Evolutionary conservation across 2,113 vertebrate species (phyloP).

Genomic region (Chascanopsetta lugubris): DNA sequence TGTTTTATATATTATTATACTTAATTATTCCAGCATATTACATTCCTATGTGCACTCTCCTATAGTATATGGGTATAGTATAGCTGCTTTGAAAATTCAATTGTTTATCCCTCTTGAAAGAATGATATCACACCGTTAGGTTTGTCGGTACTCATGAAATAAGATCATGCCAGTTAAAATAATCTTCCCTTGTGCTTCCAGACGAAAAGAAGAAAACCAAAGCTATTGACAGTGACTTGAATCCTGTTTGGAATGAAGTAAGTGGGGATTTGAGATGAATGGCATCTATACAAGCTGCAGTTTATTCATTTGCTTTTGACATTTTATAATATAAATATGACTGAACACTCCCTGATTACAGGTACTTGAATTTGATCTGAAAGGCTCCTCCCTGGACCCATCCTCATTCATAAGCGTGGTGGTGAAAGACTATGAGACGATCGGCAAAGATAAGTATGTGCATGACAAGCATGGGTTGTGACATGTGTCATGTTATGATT

Average conservation of each 20-base stretch:
- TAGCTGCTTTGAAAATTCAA: too few species aligned
- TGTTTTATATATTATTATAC: not conserved
- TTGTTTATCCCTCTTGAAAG: too few species aligned
- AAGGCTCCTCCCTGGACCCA: conserved; percentile 85
- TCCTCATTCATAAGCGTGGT: conserved; percentile 87
- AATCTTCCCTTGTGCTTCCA: conserved; percentile 37
- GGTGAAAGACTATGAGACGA: conserved; percentile 96
- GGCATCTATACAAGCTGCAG: not conserved
- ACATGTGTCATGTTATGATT: not conserved
- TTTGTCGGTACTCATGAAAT: too few species aligned
- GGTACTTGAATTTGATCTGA: conserved; percentile 94
- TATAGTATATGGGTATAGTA: too few species aligned
- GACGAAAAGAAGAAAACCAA: conserved; percentile 98
- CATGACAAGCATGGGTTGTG: not conserved
- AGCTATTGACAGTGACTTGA: conserved; percentile 89
- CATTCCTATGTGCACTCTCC: too few species aligned
- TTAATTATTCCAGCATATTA: not conserved
- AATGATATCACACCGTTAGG: too few species aligned
- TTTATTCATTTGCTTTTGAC: too few species aligned
- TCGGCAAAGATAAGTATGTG: conserved; percentile 96
- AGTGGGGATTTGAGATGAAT: conserved; percentile 25
- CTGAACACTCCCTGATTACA: conserved; percentile 61
- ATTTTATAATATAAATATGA: not conserved
- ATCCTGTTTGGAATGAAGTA: conserved; percentile 97
- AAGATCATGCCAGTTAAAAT: not conserved